Evolutionary conservation across 2,888 invertebrate species (phyloP).

Genomic region (Apodemia hepburni): DNA sequence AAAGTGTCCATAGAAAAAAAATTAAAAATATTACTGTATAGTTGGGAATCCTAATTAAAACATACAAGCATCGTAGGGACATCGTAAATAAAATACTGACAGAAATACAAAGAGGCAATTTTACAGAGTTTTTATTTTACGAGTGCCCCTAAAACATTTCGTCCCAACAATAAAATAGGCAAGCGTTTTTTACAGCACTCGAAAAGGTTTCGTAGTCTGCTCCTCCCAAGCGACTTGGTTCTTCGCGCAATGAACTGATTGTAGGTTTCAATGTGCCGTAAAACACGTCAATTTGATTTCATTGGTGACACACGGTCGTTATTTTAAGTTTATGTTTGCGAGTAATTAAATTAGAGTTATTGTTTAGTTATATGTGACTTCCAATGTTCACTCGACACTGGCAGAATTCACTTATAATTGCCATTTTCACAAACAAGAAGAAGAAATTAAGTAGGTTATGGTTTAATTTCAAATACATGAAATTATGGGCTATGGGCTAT

Average conservation of each 20-base stretch:
- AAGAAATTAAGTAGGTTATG: no score
- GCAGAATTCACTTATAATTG: no score
- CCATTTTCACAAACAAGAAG: no score
- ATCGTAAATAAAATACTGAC: conserved; percentile 57
- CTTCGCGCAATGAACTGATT: background rate
- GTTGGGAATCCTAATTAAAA: conserved; percentile 2
- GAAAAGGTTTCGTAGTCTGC: conserved; percentile 30
- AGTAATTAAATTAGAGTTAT: background rate
- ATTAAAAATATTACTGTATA: no score
- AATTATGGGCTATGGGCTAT: no score
- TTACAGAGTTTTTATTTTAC: conserved; percentile 72
- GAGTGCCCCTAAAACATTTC: conserved; percentile 66
- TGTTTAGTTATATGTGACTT: no score
- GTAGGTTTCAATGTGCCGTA: background rate
- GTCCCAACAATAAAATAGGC: conserved; percentile 65
- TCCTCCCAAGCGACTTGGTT: background rate
- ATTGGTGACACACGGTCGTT: background rate
- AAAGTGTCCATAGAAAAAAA: no score
- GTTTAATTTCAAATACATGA: no score
- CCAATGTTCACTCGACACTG: no score
- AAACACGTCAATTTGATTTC: background rate
- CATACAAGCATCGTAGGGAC: conserved; percentile 38
- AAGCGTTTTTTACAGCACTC: conserved; percentile 64
- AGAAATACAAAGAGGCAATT: conserved; percentile 63
- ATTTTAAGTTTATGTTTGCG: background rate